Conservation (phyloP, 1,140 invertebrate species). For the Nomia melanderi region DNA sequence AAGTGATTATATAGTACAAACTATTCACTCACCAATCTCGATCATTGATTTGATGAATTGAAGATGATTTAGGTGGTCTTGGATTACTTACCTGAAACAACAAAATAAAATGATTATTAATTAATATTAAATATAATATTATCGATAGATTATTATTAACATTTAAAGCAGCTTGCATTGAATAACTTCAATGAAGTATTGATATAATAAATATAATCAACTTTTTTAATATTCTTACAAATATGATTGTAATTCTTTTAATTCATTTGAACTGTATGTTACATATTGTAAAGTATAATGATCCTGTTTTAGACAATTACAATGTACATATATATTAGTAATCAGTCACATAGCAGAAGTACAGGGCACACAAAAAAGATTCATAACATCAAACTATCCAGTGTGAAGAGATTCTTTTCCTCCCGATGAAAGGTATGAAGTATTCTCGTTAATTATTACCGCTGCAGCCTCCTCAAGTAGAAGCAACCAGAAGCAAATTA, state of each 20-base stretch:
- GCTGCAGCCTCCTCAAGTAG: not conserved
- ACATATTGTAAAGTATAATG: not conserved
- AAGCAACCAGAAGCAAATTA: not conserved
- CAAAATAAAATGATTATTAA: not conserved
- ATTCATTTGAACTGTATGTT: no score
- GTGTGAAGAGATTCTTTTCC: not conserved
- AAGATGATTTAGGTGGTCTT: not conserved
- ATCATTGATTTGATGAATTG: not conserved
- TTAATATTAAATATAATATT: no score
- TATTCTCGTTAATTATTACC: not conserved
- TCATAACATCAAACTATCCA: not conserved
- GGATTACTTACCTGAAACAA: not conserved
- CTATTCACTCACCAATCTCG: not conserved
- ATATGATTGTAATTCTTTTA: no score
- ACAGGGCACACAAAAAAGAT: not conserved
- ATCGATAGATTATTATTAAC: no score
- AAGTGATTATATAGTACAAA: no score
- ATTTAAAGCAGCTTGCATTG: no score
- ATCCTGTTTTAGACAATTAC: no score
- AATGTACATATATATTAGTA: not conserved
- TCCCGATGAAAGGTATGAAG: not conserved
- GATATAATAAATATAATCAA: no score
- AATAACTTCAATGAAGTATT: no score
- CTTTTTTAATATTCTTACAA: no score
- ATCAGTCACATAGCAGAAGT: not conserved